Base-by-base conservation (phyloP, 2,888 invertebrate species). In the Geotrupes spiniger region DNA sequence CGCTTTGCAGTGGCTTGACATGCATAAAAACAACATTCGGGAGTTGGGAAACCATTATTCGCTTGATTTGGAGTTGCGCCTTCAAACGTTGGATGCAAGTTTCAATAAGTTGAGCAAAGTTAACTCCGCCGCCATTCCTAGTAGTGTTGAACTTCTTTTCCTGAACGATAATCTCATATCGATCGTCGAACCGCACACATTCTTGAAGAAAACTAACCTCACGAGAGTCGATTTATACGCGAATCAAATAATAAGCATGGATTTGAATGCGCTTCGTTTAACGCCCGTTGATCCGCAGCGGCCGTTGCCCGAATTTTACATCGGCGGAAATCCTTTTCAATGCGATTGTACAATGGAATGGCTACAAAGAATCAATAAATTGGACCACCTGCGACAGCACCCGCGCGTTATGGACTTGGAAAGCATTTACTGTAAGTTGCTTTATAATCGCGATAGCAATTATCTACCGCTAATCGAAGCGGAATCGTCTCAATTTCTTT, bases 331-430 rank as follows among this genome's bases (percentile, higher is more conserved):
- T 78, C 95, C 94, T 28, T 92, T 94, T 70, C 86, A 89, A 64
- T 96, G 95, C 69, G 92, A 93, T 72, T 96, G 95, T 77, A 91
- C 90, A 61, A 92, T 94, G 83, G 93, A 94, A 70, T 96, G 95
- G 95, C 75, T 95, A 64, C 92, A 93, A 71, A 80, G 92, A 63
- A 90, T 94, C 70, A 92, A 94, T 72, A 86, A 87, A 70, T 76
- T 87, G 60, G 85, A 88, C 64, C 86, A 87, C 62, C 78, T 92
- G 45, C 78, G 91, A 47, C 91, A 92, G 68, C 90, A 92, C 74
- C 92, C 92, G n/a, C 80, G 84, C 59, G 90, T 92, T 46, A 90
- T 91, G 89, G 92, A 92, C 70, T 78, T 92, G 60, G 90, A 90
- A 64, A 88, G 89, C 58, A 89, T 92, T 58, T 90, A 91, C 72